These are phyloP conservation scores for Ptilonorhynchus violaceus DNA, from an alignment of 2,113 vertebrate genomes.

Conservation along the genomic window DNA sequence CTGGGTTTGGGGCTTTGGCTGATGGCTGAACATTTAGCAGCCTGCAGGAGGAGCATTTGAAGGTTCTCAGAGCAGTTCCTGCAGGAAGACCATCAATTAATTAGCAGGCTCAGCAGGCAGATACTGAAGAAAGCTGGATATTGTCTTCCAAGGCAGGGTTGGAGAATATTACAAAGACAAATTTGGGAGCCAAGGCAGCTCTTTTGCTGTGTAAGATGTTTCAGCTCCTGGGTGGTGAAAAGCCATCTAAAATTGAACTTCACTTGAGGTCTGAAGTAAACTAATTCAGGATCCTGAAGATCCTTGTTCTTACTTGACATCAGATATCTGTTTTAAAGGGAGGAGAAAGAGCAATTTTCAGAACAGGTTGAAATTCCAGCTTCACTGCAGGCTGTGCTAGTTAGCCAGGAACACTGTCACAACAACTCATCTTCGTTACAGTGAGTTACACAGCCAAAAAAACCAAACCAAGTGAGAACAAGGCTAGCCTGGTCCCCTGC, in stretches of 20 bases:
- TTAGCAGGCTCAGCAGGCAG: background rate
- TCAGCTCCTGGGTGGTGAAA: background rate
- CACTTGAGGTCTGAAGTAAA: background rate
- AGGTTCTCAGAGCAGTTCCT: background rate
- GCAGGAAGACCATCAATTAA: background rate
- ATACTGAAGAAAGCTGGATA: background rate
- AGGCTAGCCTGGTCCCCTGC: background rate
- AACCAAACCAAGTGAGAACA: background rate
- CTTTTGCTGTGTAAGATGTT: background rate
- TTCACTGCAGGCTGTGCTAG: background rate
- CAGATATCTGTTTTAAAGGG: background rate
- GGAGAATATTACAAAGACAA: background rate
- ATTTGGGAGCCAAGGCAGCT: background rate
- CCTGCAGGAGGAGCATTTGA: background rate
- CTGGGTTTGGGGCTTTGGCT: background rate
- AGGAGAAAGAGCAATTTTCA: background rate
- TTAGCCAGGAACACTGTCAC: background rate
- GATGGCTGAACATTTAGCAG: background rate
- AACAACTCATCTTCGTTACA: background rate
- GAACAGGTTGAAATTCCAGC: background rate
- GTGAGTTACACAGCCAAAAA: background rate
- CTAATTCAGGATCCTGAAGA: background rate
- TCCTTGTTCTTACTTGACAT: background rate
- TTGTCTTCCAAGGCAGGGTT: background rate
- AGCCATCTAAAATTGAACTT: rapidly evolving